A percentile compares a stretch with the other conserved stretches of the same genome.
These are phyloP conservation scores for Ophion ventricosus DNA, from an alignment of 2,888 invertebrate species.

Conservation along the genomic window DNA sequence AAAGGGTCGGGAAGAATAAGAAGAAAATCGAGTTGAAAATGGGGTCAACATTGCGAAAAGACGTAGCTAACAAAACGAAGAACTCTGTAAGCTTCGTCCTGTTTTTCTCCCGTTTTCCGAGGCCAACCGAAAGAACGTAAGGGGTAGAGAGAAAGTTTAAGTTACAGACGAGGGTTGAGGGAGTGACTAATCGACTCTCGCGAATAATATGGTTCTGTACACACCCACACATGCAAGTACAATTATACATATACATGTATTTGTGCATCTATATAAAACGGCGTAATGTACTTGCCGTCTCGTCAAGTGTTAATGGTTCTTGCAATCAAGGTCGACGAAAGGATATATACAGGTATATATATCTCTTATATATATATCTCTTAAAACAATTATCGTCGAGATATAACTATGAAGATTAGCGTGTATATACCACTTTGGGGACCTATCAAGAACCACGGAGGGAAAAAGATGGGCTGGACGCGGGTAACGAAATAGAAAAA, in stretches of 20 bases:
- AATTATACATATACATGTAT: background rate
- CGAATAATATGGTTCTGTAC: constrained; percentile 41
- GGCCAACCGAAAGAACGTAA: constrained; percentile 16
- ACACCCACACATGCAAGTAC: constrained; percentile 14
- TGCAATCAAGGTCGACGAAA: constrained; percentile 13
- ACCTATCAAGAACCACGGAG: background rate
- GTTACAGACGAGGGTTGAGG: constrained; percentile 51
- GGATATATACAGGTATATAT: background rate
- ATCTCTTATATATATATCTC: constrained; percentile 67
- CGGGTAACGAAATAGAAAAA: background rate
- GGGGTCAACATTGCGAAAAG: constrained; percentile 42
- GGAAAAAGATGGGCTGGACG: background rate
- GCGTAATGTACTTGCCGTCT: constrained; percentile 32
- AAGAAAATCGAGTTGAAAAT: constrained; percentile 50
- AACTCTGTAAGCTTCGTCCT: constrained; percentile 13
- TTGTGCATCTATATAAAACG: constrained; percentile 8
- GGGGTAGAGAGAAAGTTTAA: constrained; percentile 47
- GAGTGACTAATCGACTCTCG: constrained; percentile 71
- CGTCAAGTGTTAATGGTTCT: constrained; percentile 27
- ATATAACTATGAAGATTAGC: constrained; percentile 1
- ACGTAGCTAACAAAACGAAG: constrained; percentile 47
- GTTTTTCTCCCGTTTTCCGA: constrained; percentile 38
- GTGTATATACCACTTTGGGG: no score
- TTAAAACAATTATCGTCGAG: constrained; percentile 73
- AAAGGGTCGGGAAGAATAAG: constrained; percentile 18